Base-by-base conservation (phyloP, 2,888 invertebrate species). In the Dioctria rufipes region DNA sequence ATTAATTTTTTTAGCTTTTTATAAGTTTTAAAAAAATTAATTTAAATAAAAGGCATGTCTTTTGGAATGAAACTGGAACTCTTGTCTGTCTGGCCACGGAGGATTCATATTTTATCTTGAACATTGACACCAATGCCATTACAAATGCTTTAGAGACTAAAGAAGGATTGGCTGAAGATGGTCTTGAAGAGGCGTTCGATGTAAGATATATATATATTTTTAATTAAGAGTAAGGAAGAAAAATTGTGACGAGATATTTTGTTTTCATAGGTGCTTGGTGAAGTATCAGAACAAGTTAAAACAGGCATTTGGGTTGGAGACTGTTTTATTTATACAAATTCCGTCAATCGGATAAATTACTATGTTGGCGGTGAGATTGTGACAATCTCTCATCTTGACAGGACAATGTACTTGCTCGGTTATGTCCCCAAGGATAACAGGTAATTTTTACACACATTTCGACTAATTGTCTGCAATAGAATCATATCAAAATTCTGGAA, bases 341-440 rank as follows among this genome's bases (percentile, higher is more conserved):
- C 96, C 46, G 95, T 98, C 2, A 99, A 99, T 90, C 92, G 99
- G 82, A 95, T 99, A 83, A 99, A 99, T 89, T 99, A 99, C 89
- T 99, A 98, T 87, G 99, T 99, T 25, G 99, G 99, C 43, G 99
- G 99, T 25, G 99, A 99, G 91, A 95, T 99, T 83, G 99, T 99
- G 2, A 99, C 99, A 1, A 94, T 99, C 83, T 97, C 99, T 0
- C 99, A 99, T 89, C 91, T 99, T 82, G 99, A 99, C 89, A 94
- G 97, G 87, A 96, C 98, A 39, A 95, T 99, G 94, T 99, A 99
- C 88, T 92, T 99, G 82, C 91, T 99, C 9, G 98, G 99, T 82
- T 99, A 98, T 88, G 96, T 98, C 75, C 96, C 98, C 4, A 95
- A 96, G 87, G 98, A 99, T 87, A 99, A 98, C 90, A 91, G 91